A percentile compares a stretch with the other conserved stretches of the same genome.
Conservation (phyloP, 2,113 vertebrate species). For the Sigmodon hispidus region DNA sequence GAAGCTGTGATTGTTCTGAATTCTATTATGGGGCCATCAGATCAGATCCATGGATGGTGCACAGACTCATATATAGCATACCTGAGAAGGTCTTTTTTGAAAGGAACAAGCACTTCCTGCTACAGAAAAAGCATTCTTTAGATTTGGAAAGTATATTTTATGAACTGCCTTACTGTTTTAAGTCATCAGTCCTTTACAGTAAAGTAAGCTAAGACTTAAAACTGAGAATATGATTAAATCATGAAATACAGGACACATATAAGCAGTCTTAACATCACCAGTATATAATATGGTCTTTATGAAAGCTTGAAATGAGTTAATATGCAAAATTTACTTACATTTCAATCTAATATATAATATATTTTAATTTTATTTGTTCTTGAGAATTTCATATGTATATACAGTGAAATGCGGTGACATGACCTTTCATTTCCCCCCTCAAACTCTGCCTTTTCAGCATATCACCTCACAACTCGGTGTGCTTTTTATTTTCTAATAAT, state of each 20-base stretch:
- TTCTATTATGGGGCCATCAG: background rate
- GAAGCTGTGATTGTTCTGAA: background rate
- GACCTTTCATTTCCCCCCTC: background rate
- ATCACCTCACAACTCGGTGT: no score
- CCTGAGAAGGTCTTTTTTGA: background rate
- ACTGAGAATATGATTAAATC: constrained; percentile 59
- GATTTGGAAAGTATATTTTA: constrained; percentile 57
- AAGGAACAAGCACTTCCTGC: background rate
- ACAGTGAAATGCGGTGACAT: background rate
- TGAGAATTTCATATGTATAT: background rate
- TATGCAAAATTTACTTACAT: background rate
- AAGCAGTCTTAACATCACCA: constrained; percentile 52
- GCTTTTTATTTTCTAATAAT: background rate
- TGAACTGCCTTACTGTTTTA: constrained; percentile 42
- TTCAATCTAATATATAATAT: background rate
- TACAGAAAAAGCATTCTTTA: constrained; percentile 39
- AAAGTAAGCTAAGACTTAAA: constrained; percentile 70
- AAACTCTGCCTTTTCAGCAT: background rate
- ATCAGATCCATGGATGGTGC: background rate
- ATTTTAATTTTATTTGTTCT: background rate
- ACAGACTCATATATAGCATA: background rate
- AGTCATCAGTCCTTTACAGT: constrained; percentile 66
- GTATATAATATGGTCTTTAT: background rate
- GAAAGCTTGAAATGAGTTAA: constrained; percentile 1
- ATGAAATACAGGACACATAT: constrained; percentile 42